Evolutionary conservation across 2,113 vertebrate genomes (phyloP).

Genomic region (Hippocampus barbouri): DNA sequence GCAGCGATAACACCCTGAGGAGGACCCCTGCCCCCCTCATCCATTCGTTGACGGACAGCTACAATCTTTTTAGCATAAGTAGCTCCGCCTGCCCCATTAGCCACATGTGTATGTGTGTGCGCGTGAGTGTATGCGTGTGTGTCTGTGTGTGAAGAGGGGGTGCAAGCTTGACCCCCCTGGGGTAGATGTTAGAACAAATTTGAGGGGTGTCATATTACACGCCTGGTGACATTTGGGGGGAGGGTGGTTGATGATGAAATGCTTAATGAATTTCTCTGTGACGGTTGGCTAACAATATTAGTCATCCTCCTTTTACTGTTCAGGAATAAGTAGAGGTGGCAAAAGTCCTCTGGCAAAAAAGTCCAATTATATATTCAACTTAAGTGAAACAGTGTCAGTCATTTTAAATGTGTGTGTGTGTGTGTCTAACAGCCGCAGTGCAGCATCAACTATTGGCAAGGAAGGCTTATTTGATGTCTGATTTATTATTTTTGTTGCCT

Average conservation of each 20-base stretch:
- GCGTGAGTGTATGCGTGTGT: conserved; percentile 28
- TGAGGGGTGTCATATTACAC: conserved; percentile 78
- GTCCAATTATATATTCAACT: no score
- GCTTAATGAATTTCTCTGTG: conserved; percentile 76
- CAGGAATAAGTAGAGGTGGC: not conserved
- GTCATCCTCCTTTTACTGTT: conserved; percentile 52
- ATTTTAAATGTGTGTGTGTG: no score
- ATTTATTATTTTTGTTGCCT: no score
- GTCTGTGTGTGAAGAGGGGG: conserved; percentile 9
- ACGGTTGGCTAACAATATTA: conserved; percentile 73
- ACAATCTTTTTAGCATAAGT: conserved; percentile 72
- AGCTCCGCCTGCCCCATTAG: conserved; percentile 73
- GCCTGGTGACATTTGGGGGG: conserved; percentile 65
- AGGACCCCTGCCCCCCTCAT: conserved; percentile 34
- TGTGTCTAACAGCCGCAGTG: no score
- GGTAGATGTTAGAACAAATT: conserved; percentile 78
- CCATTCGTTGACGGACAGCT: conserved; percentile 64
- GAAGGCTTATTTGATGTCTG: no score
- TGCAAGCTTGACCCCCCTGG: conserved; percentile 46
- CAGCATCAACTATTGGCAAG: no score
- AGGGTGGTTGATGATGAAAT: conserved; percentile 61
- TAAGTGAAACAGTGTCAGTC: no score
- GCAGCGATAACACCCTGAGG: not conserved
- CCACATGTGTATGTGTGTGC: conserved; percentile 31
- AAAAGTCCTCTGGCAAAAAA: not conserved